Evolutionary conservation across 2,888 invertebrate species (phyloP).

Genomic region (Oasisia sp.): DNA sequence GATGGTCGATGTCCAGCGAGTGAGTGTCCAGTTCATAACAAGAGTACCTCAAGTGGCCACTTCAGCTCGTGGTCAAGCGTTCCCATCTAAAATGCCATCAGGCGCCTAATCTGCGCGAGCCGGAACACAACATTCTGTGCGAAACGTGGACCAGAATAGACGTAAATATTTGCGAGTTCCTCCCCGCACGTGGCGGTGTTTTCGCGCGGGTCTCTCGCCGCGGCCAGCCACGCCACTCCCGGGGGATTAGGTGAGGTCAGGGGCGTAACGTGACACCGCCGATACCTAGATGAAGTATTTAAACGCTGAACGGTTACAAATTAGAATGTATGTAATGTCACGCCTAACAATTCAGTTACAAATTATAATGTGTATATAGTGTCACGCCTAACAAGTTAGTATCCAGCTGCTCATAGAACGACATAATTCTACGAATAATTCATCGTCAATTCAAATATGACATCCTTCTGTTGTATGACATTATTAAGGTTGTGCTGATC

Average conservation of each 20-base stretch:
- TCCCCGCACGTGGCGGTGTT: not conserved
- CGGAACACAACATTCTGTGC: not conserved
- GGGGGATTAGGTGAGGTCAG: not conserved
- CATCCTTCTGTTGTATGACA: too few relatives aligned
- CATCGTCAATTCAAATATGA: too few relatives aligned
- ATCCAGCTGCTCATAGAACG: too few relatives aligned
- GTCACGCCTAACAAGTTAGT: too few relatives aligned
- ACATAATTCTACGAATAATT: too few relatives aligned
- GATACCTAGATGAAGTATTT: not conserved
- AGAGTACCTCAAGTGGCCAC: not conserved
- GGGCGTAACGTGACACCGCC: not conserved
- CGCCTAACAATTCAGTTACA: too few relatives aligned
- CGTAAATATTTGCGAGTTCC: slow-evolving; percentile 13
- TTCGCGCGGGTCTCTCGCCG: not conserved
- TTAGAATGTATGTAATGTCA: too few relatives aligned
- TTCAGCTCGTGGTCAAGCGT: not conserved
- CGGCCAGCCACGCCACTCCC: not conserved
- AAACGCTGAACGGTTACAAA: not conserved
- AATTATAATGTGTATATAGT: too few relatives aligned
- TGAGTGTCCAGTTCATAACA: not conserved
- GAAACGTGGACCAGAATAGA: not conserved
- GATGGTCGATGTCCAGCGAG: not conserved
- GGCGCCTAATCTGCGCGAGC: not conserved
- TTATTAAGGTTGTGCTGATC: too few relatives aligned
- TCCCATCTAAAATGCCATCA: not conserved